Percentiles rank a stretch among this genome's conserved stretches.
Evolutionary conservation across 2,113 vertebrate genomes (phyloP).

Genomic region (Oncorhynchus tshawytscha): DNA sequence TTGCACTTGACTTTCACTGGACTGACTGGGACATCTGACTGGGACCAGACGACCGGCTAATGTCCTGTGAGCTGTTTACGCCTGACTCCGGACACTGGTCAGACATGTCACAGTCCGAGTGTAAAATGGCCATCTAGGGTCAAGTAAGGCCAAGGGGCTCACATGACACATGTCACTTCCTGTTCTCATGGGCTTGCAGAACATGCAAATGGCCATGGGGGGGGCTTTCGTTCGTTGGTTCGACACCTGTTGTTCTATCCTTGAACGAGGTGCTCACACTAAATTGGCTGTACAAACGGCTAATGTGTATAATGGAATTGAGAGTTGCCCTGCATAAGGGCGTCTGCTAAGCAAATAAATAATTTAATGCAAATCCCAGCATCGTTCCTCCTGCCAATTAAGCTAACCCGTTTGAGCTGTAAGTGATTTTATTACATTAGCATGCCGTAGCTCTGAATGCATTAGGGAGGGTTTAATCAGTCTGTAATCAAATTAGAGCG

Average conservation of each 20-base stretch:
- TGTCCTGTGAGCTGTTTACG: conserved; percentile 43
- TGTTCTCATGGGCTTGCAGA: conserved; percentile 12
- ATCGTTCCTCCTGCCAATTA: conserved; percentile 78
- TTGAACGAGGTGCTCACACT: conserved; percentile 67
- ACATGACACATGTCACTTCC: conserved; percentile 19
- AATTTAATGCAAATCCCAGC: conserved; percentile 79
- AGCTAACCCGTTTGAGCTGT: conserved; percentile 79
- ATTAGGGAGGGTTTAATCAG: conserved; percentile 80
- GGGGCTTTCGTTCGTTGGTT: neutral
- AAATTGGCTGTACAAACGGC: conserved; percentile 69
- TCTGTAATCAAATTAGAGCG: conserved; percentile 74
- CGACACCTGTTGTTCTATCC: conserved; percentile 59
- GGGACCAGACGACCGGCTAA: conserved; percentile 40
- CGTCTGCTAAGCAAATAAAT: conserved; percentile 78
- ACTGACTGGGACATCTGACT: conserved; percentile 5
- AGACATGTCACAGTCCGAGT: conserved; percentile 8
- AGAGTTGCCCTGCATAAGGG: conserved; percentile 65
- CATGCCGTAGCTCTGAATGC: conserved; percentile 75
- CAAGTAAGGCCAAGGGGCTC: neutral
- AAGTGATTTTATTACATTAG: conserved; percentile 82
- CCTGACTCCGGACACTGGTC: conserved; percentile 22
- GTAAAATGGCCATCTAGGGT: neutral
- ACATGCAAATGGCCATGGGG: conserved; percentile 7
- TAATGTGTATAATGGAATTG: conserved; percentile 76
- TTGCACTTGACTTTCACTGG: conserved; percentile 68